These are phyloP conservation scores for Brachypalpus laphriformis DNA, from an alignment of 2,888 invertebrate species.

Conservation along the genomic window DNA sequence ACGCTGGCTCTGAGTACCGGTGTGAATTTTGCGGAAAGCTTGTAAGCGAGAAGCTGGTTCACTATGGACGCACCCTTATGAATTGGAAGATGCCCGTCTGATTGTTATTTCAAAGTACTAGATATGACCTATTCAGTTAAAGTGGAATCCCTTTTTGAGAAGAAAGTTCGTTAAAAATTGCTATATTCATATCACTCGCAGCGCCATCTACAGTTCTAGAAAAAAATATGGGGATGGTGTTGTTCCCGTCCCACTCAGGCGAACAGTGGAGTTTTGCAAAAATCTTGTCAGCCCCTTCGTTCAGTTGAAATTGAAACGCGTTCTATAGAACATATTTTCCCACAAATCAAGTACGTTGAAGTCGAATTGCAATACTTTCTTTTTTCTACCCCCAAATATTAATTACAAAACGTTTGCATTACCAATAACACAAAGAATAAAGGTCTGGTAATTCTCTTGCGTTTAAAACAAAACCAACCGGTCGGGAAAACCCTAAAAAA, in stretches of 20 bases:
- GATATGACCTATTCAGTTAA: too few relatives aligned
- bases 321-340: constrained; percentile 46
- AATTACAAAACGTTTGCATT: constrained; percentile 24
- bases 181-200: not conserved
- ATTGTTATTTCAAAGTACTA: too few relatives aligned
- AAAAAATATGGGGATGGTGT: not conserved
- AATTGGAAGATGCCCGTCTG: too few relatives aligned
- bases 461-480: not conserved
- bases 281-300: constrained; percentile 56
- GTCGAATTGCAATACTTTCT: constrained; percentile 36
- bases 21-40: too few relatives aligned
- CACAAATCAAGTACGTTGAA: constrained; percentile 41
- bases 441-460: constrained; percentile 36
- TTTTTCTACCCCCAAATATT: constrained; percentile 35
- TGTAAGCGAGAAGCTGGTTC: too few relatives aligned
- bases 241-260: constrained; percentile 23
- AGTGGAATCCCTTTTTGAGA: not conserved
- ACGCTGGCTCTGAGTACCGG: too few relatives aligned
- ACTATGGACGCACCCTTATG: too few relatives aligned
- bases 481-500: not conserved
- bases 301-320: constrained; percentile 74
- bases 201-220: constrained; percentile 23
- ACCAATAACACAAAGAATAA: constrained; percentile 16
- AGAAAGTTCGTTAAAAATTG: not conserved
- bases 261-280: not conserved